phyloP scores from a whole-genome alignment of 1,140 invertebrate genomes.

The Archivesica marissinica region DNA sequence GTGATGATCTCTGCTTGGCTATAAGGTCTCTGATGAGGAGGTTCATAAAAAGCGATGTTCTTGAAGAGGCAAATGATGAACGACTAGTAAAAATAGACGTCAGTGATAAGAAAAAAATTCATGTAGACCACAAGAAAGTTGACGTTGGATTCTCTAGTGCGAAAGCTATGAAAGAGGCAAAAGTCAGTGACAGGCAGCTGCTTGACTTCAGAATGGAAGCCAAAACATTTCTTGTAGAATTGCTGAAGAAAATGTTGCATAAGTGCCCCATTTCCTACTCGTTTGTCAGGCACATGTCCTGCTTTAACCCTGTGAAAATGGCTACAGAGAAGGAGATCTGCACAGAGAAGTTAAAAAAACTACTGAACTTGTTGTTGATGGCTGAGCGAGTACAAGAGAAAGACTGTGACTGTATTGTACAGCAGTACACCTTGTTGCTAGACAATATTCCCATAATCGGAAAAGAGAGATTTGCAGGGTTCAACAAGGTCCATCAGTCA shows the following conservation, averaged over 20 bases:
- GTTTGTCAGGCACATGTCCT: background rate
- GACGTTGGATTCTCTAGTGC: slow-evolving; percentile 13
- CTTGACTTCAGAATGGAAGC: background rate
- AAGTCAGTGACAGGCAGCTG: background rate
- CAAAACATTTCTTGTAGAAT: background rate
- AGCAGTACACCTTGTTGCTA: background rate
- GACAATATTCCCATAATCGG: slow-evolving; percentile 3
- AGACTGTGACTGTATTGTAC: background rate
- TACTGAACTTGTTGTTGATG: background rate
- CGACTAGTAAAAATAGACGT: slow-evolving; percentile 36
- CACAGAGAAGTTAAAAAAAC: background rate
- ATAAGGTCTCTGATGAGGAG: slow-evolving; percentile 7
- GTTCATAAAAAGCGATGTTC: slow-evolving; percentile 1
- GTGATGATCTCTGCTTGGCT: background rate
- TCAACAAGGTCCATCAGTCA: background rate
- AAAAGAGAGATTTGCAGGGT: background rate
- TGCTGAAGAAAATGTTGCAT: slow-evolving; percentile 48
- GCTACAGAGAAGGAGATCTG: background rate
- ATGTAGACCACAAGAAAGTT: slow-evolving; percentile 2
- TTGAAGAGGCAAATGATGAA: background rate
- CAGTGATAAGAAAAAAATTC: slow-evolving; percentile 8
- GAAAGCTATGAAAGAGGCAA: background rate
- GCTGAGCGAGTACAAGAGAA: background rate
- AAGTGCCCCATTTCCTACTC: slow-evolving; percentile 40
- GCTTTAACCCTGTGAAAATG: background rate